Evolutionary conservation across 2,113 vertebrate genomes (phyloP), one percentile per base, ranked within the genome.

Genomic region (Jaculus jaculus): DNA sequence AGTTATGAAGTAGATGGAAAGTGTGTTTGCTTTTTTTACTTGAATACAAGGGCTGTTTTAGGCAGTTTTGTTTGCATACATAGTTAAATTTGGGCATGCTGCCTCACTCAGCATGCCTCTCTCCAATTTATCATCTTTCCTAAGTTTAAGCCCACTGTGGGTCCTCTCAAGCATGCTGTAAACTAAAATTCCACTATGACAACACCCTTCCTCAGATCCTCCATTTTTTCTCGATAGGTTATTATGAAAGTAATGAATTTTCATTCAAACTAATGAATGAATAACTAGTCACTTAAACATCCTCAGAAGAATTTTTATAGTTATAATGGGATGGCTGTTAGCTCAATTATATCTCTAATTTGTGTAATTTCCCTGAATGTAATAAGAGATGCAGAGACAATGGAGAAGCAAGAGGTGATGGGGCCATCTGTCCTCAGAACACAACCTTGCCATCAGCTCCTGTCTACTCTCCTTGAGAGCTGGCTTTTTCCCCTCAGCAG

Each of bases 261-360:
- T 91, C 93, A 97, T 93, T 94, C 63, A 74, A 54, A 75, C 37
- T 92, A 87, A 91, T 94, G 87, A 74, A 23, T 94, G 79, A 34
- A 10, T 92, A 96, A 77, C 87, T 74, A 84, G 72, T 73, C 47
- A 91, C 28, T 87, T 96, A 87, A 96, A 93, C 5, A 72, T 39
- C 20, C 69, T 91, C 24, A 3, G 51, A 87, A 60, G 73, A 81
- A 92, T 94, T 84, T 88, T 87, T 1, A 28, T 91, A 82, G 90
- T 92, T 86, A 66, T 92, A 91, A 61, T 54, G 30, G 3, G 54
- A 47, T 73, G 16, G 30, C 51, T 63, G 0, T 92, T 88, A 88
- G 71, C 18, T 68, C 83, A 68, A n/a, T 81, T 84, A 61, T 37
- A 28, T 95, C 28, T 92, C 84, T 73, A 37, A 85, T 93, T 90